These are phyloP conservation scores for Bradypus variegatus DNA, from an alignment of 2,797 vertebrate species.

Conservation along the genomic window DNA sequence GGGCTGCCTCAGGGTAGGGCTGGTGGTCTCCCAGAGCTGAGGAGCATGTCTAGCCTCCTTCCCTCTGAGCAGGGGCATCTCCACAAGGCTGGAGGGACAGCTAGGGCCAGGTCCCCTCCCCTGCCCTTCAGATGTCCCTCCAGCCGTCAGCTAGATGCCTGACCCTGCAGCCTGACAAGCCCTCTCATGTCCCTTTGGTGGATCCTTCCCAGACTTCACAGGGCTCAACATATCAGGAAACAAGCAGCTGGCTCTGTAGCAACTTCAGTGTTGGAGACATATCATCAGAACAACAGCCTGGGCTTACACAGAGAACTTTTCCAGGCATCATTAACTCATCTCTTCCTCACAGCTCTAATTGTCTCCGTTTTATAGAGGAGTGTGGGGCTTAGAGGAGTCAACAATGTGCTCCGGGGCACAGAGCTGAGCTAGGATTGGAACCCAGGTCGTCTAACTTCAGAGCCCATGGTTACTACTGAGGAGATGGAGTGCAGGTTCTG, in stretches of 20 bases:
- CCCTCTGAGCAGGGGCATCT: neutral
- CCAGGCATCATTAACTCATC: neutral
- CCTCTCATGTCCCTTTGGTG: neutral
- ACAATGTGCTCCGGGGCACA: neutral
- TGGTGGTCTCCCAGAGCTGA: neutral
- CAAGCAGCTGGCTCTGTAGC: neutral
- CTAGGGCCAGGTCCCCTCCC: neutral
- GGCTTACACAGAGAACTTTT: neutral
- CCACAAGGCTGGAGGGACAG: neutral
- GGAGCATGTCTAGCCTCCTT: neutral
- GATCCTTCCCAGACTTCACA: neutral
- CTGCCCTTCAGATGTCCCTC: neutral
- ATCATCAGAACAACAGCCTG: too few species aligned
- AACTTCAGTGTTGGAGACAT: neutral
- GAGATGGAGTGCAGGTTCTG: neutral
- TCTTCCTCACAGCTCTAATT: neutral
- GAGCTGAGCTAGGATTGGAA: neutral
- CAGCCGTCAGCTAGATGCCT: neutral
- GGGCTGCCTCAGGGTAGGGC: neutral
- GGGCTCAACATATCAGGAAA: neutral
- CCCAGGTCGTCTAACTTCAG: neutral
- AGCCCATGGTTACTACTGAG: neutral
- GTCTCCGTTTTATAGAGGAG: neutral
- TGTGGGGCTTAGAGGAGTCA: neutral
- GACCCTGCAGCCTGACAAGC: neutral